These are phyloP conservation scores for Lasioglossum baleicum DNA, from an alignment of 1,140 invertebrate genomes.

Conservation along the genomic window DNA sequence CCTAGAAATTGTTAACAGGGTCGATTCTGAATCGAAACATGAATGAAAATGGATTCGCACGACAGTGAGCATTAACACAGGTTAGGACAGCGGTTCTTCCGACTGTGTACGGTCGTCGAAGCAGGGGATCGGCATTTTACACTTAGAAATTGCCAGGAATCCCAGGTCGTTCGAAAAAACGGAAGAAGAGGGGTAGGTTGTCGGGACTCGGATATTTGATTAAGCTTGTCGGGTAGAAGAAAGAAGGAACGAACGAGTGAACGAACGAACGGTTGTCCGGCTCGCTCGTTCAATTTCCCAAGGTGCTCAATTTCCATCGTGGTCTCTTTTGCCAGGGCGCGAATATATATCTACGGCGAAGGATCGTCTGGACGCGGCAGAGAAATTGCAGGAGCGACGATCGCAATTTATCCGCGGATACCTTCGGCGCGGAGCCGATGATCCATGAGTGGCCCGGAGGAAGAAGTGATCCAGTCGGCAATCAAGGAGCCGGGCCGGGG, in stretches of 20 bases:
- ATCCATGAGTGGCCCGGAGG: slow-evolving; percentile 60
- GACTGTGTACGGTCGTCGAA: too few relatives aligned
- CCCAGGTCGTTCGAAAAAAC: too few relatives aligned
- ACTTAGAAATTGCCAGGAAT: too few relatives aligned
- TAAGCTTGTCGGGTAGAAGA: slow-evolving; percentile 13
- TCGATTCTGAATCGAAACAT: too few relatives aligned
- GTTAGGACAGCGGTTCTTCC: too few relatives aligned
- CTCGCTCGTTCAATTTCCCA: slow-evolving; percentile 38
- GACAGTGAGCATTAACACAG: too few relatives aligned
- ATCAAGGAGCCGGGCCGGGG: slow-evolving; percentile 59
- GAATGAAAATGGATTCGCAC: too few relatives aligned
- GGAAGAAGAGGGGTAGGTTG: too few relatives aligned
- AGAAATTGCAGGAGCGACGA: slow-evolving; percentile 59
- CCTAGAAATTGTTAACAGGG: too few relatives aligned
- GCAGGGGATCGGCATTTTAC: too few relatives aligned
- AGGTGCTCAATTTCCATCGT: slow-evolving; percentile 46
- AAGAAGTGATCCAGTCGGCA: slow-evolving; percentile 63
- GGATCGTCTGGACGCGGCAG: slow-evolving; percentile 59
- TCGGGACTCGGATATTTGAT: slow-evolving; percentile 25
- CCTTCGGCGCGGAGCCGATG: slow-evolving; percentile 53
- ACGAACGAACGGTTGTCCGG: background rate
- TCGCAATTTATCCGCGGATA: slow-evolving; percentile 61
- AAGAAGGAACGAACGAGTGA: background rate
- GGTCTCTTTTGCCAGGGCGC: slow-evolving; percentile 54
- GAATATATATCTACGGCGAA: slow-evolving; percentile 52